phyloP scores from a whole-genome alignment of 37 sponge, comb jelly and placozoan genomes.

The Halichondria panicea region DNA sequence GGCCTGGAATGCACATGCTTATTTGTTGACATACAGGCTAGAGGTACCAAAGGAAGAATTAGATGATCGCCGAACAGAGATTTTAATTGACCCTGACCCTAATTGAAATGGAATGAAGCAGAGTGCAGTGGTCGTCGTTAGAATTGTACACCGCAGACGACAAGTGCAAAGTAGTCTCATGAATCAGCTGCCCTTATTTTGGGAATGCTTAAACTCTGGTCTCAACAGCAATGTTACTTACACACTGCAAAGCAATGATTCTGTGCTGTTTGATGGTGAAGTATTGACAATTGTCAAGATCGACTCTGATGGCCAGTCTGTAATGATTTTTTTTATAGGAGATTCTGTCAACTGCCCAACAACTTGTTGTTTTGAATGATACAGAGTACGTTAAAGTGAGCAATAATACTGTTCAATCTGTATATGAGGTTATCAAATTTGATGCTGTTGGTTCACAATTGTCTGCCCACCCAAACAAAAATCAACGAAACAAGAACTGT shows the following conservation, averaged over 20 bases:
- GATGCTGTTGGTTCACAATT: not conserved
- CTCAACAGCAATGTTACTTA: too few relatives aligned
- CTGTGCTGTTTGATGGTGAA: slow-evolving; percentile 5
- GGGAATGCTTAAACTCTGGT: too few relatives aligned
- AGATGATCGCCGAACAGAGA: too few relatives aligned
- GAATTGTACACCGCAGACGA: too few relatives aligned
- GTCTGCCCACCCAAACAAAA: not conserved
- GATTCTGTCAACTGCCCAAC: slow-evolving; percentile 15
- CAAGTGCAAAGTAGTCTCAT: too few relatives aligned
- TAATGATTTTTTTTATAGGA: not conserved
- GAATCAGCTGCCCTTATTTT: too few relatives aligned
- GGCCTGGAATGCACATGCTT: too few relatives aligned
- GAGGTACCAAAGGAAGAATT: too few relatives aligned
- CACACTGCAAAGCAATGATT: slow-evolving; percentile 5
- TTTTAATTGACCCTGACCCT: too few relatives aligned
- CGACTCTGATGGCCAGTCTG: not conserved
- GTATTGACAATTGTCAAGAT: not conserved
- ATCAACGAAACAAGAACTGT: not conserved
- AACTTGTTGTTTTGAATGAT: slow-evolving; percentile 5
- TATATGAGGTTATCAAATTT: not conserved
- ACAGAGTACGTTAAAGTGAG: slow-evolving; percentile 21
- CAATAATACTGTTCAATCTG: not conserved
- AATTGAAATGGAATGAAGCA: too few relatives aligned
- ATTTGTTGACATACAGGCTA: too few relatives aligned
- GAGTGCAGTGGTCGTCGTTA: too few relatives aligned